Evolutionary conservation across 2,888 invertebrate genomes (phyloP), one percentile per base, ranked within the genome.

Genomic region (Galerucella calmariensis): DNA sequence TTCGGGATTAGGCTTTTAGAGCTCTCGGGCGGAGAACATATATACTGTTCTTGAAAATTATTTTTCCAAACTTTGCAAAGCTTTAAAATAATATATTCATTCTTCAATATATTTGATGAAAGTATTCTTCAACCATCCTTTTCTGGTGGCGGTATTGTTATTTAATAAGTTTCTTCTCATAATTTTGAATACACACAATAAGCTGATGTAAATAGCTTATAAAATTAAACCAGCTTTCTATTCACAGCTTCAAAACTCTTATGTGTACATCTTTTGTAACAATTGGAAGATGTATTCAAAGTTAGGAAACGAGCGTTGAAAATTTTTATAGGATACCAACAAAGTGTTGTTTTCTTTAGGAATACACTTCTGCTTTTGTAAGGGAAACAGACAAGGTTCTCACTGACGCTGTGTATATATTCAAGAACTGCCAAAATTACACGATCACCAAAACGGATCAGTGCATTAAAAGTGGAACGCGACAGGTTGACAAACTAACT

Each of bases 331-430:
- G 46, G 12, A 14, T 51, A 51, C n/a, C 51, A 51, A 51, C 51
- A 12, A 5, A 51, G n/a, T 51, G n/a, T 51, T 51, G 51, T 65
- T 46, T 44, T 41, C 63, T 46, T 44, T 65, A 65, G 63, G 63
- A 16, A 65, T 65, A 65, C 63, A 46, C n/a, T 65, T 65, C 63
- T 10, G 46, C 16, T 41, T 65, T 65, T 2, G 63, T 65, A 65
- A 65, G 20, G 46, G 63, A 65, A 16, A 46, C 63, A 65, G 63
- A 65, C 46, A 65, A 46, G 11, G 20, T 46, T 65, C 20, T 65
- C 3, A 46, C 35, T 10, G 63, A 65, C 20, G 63, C 46, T 6
- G n/a, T 44, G 1, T 11, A n/a, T 20, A 65, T 65, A 65, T 65
- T 65, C 63, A 65, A 44, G 46, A 46, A 65, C 1, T 44, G 63